Evolutionary conservation across 2,113 vertebrate species (phyloP).

Genomic region (Falco punctatus): DNA sequence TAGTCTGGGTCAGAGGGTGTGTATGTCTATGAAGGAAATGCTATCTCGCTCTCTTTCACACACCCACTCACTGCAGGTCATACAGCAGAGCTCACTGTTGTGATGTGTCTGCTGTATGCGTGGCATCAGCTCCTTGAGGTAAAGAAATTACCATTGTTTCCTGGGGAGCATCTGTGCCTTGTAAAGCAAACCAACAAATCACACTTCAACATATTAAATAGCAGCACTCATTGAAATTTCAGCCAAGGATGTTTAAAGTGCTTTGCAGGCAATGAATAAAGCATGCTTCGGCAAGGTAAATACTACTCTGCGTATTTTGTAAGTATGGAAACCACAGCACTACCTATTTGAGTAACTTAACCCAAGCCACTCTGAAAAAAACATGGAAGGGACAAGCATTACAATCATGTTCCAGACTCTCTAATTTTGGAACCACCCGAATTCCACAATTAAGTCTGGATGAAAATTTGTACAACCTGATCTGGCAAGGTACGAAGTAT

Average conservation of each 20-base stretch:
- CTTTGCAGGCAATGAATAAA: not conserved
- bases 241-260: not conserved
- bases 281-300: conserved; percentile 1
- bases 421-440: not conserved
- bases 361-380: not conserved
- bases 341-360: not conserved
- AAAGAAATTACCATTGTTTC: not conserved
- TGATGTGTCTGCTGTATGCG: not conserved
- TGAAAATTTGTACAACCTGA: not conserved
- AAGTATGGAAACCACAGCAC: not conserved
- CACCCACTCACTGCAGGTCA: conserved; percentile 26
- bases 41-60: conserved; percentile 52
- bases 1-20: conserved; percentile 68
- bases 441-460: not conserved
- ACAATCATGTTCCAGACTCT: not conserved
- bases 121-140: conserved; percentile 3
- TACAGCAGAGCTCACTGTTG: not conserved
- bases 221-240: not conserved
- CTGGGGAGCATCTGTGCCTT: not conserved
- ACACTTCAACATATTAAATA: not conserved
- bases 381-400: not conserved
- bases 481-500: not conserved
- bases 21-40: conserved; percentile 65
- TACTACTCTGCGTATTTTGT: not conserved
- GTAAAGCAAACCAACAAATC: not conserved